A percentile compares a stretch with the other conserved stretches of the same genome.
Evolutionary conservation across 2,113 vertebrate species (phyloP).

Genomic region (Cinclus mexicanus): DNA sequence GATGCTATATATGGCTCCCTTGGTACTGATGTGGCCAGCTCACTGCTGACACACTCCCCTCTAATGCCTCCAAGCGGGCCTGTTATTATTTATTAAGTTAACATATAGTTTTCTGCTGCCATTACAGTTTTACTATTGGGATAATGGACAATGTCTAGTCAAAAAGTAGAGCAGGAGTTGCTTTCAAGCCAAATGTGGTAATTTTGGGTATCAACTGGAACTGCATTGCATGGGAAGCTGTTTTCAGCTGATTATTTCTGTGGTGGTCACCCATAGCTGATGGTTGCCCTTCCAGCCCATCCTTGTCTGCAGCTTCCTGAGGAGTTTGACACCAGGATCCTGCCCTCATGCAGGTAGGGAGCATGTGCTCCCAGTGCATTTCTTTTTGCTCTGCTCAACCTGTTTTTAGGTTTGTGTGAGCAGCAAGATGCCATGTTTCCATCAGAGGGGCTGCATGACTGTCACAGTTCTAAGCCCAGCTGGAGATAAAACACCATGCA

Average conservation of each 20-base stretch:
- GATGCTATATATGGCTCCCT: not conserved
- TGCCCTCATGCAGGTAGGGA: not conserved
- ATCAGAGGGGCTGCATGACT: not conserved
- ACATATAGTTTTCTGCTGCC: not conserved
- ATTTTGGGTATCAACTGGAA: not conserved
- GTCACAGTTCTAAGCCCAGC: not conserved
- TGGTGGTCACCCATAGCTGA: not conserved
- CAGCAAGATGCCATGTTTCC: not conserved
- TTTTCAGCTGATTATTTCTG: not conserved
- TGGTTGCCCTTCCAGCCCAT: not conserved
- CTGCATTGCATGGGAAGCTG: not conserved
- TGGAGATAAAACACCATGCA: not conserved
- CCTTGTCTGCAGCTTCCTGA: not conserved
- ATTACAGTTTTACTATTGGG: not conserved
- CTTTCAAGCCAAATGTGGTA: rapidly evolving
- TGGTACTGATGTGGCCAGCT: rapidly evolving
- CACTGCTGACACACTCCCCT: not conserved
- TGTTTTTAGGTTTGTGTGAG: not conserved
- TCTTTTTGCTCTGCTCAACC: not conserved
- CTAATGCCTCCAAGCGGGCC: not conserved
- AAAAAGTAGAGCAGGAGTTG: not conserved
- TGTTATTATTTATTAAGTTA: not conserved
- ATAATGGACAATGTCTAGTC: not conserved
- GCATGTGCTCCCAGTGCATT: not conserved
- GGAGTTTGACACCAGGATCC: not conserved